Evolutionary conservation across 2,888 invertebrate genomes (phyloP), one percentile per base, ranked within the genome.

Genomic region (Catocala fraxini): DNA sequence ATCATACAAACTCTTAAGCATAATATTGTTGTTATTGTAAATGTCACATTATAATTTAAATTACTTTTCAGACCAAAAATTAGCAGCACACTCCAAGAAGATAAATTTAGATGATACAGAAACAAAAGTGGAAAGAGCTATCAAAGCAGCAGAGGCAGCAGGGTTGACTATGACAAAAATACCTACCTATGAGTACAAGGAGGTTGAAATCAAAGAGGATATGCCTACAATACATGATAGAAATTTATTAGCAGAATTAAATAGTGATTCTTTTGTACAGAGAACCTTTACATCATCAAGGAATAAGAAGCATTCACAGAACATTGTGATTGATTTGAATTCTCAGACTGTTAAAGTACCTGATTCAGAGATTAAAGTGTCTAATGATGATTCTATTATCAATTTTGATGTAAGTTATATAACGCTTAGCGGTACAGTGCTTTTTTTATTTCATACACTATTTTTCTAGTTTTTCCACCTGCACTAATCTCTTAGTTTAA

Each of bases 241-340:
- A 61, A 95, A 96, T 72, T 88, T 96, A 7, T 81, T 97, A n/a
- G 96, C 96, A 1, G 96, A 97, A 79, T 95, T 97, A 46, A 97
- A 97, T 77, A 95, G 94, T 65, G 97, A 97, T 65, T 93, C 94
- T 11, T 97, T 97, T 86, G 92, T 95, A 9, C 96, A 95, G 0
- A 96, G 95, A 70, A 67, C 94, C 0, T 96, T 96, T 68, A 95
- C 95, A 0, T 95, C 96, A 0, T 94, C 95, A 41, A 93, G 90
- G 71, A 95, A 88, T 72, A 96, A 96, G 70, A 96, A 96, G 72
- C 94, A 95, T 43, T 91, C 95, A 4, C 95, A 96, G 73, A 96
- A 96, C 82, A 97, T 97, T 73, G 95, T 97, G 0, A 97, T 97
- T 66, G 97, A 97, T 81, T 94, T 97, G 57, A 95, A 95, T 72